phyloP scores from a whole-genome alignment of 35 echinoderm and acorn worm species.

The Strongylocentrotus purpuratus region DNA sequence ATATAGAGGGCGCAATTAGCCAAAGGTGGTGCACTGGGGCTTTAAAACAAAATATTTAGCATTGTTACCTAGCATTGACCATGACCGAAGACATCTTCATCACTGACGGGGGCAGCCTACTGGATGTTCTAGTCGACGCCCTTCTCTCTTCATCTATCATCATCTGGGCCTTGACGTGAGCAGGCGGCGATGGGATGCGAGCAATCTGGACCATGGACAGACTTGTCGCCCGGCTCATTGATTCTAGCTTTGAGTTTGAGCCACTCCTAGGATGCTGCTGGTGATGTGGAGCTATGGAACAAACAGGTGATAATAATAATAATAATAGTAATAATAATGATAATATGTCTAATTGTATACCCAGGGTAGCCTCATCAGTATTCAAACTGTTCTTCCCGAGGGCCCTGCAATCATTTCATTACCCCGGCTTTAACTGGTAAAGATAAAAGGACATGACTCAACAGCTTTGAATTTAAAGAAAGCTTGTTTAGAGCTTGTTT shows the following conservation, averaged over 20 bases:
- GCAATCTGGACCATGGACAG: constrained; percentile 42
- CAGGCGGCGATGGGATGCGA: constrained; percentile 50
- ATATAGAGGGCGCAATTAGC: too few species aligned
- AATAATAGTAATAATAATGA: too few species aligned
- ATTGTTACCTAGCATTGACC: constrained; percentile 69
- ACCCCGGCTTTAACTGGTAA: too few species aligned
- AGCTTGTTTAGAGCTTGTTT: too few species aligned
- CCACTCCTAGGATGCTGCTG: background rate
- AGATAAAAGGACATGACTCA: background rate
- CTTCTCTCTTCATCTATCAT: constrained; percentile 37
- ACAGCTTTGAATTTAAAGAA: too few species aligned
- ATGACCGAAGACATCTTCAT: constrained; percentile 92
- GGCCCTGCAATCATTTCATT: too few species aligned
- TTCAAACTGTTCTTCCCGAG: too few species aligned
- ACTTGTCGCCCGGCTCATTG: background rate
- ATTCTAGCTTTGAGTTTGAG: constrained; percentile 26
- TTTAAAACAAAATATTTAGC: too few species aligned
- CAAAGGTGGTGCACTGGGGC: too few species aligned
- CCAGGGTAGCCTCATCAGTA: too few species aligned
- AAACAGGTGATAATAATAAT: too few species aligned
- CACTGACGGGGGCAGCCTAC: constrained; percentile 63
- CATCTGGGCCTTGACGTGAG: constrained; percentile 40
- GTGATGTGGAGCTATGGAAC: background rate
- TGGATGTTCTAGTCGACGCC: constrained; percentile 43
- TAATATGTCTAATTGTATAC: too few species aligned